Evolutionary conservation across 2,113 vertebrate species (phyloP).

Genomic region (Syrmaticus mikado): DNA sequence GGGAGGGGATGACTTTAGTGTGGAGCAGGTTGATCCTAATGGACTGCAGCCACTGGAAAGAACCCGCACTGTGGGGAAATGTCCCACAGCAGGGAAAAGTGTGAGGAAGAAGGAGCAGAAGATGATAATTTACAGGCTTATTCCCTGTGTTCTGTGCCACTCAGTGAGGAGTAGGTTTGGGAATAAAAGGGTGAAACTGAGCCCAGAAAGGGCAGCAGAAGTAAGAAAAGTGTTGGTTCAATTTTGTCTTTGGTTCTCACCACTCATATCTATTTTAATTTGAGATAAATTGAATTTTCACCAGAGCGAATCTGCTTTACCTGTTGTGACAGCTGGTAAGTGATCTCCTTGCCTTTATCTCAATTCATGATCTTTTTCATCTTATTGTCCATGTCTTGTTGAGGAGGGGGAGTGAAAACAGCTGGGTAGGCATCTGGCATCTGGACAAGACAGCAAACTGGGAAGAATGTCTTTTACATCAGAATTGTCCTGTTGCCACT

Average conservation of each 20-base stretch:
- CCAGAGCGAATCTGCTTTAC: too few relatives aligned
- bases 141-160: rapidly evolving
- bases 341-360: too few relatives aligned
- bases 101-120: neutral
- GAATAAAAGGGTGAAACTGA: neutral
- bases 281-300: too few relatives aligned
- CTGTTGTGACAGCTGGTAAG: too few relatives aligned
- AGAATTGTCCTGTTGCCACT: too few relatives aligned
- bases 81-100: neutral
- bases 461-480: neutral
- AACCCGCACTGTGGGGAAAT: neutral
- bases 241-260: too few relatives aligned
- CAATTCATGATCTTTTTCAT: neutral
- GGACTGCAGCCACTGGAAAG: neutral
- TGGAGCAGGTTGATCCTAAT: neutral
- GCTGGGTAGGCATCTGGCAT: neutral
- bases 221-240: neutral
- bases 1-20: neutral
- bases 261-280: too few relatives aligned
- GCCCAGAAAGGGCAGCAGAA: neutral
- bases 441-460: too few relatives aligned
- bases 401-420: neutral
- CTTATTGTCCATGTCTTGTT: neutral
- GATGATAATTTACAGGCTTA: neutral
- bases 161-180: rapidly evolving